These are phyloP conservation scores for Malacoctenus gilli DNA, from an alignment of 2,797 vertebrate species.

Conservation along the genomic window DNA sequence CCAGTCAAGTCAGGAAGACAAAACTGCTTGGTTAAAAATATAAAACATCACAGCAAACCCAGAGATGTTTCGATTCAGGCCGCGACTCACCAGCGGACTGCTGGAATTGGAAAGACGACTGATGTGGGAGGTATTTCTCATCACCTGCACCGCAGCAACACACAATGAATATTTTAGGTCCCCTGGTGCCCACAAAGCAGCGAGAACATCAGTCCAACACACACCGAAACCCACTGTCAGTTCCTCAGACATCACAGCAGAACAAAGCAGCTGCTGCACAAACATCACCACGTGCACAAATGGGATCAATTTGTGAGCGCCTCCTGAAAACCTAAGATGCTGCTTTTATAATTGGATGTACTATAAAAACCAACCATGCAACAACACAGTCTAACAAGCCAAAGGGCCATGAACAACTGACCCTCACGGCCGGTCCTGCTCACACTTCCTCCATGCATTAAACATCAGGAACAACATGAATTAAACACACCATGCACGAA, in stretches of 20 bases:
- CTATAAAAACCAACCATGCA: slow-evolving; percentile 22
- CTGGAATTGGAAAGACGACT: slow-evolving; percentile 83
- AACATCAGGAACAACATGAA: slow-evolving; percentile 11
- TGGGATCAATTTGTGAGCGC: too few relatives aligned
- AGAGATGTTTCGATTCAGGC: not conserved
- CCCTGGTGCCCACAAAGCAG: slow-evolving; percentile 11
- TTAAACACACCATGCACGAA: slow-evolving; percentile 6
- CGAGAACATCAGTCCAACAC: slow-evolving; percentile 24
- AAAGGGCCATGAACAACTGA: slow-evolving; percentile 14
- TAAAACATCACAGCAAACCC: not conserved
- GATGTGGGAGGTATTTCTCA: slow-evolving; percentile 86
- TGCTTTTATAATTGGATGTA: too few relatives aligned
- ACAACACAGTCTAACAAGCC: slow-evolving; percentile 1
- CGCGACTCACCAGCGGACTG: slow-evolving; percentile 83
- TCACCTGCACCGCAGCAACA: slow-evolving; percentile 81
- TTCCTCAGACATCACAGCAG: too few relatives aligned
- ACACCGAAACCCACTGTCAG: not conserved
- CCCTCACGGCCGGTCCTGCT: too few relatives aligned
- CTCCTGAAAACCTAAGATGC: too few relatives aligned
- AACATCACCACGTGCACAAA: not conserved
- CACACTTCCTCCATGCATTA: slow-evolving; percentile 27
- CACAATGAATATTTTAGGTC: slow-evolving; percentile 36
- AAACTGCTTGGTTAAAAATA: not conserved
- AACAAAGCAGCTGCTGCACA: too few relatives aligned
- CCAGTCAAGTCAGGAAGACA: too few relatives aligned